Base-by-base conservation (phyloP, 2,888 invertebrate genomes). In the Trichopria drosophilae region DNA sequence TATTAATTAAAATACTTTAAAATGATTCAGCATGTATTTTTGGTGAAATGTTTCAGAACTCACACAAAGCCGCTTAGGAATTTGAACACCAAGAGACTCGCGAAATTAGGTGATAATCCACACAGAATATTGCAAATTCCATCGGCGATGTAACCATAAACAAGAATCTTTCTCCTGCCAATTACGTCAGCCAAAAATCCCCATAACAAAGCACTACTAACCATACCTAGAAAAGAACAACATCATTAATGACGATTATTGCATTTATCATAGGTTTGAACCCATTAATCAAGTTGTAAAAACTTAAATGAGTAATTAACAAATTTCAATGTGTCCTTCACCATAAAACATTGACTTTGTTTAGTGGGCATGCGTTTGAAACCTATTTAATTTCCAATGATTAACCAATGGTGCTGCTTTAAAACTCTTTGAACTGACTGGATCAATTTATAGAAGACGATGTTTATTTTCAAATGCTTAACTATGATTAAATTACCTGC, bases 121-220 rank as follows among this genome's bases (percentile, higher is more conserved):
- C 83, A 81, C 1, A 82, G 67, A 16, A 87, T 62, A 34, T 85
- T 85, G 60, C 85, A 82, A 32, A 86, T 59, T 0, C 81, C 83
- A 29, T 87, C 81, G 2, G 81, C 67, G 35, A 87, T 66, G 66
- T 83, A 86, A 0, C 89, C 88, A 66, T 81, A 81, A 6, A 85
- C 76, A 52, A 90, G 76, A 52, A 90, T 81, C 62, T 81, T 81
- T 53, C 80, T 81, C 39, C 90, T 78, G 5, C 90, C 90, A 51
- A 86, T 78, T 0, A 85, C 85, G 67, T 90, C 90, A 0, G 88
- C 85, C 6, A 89, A 72, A 67, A 84, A 89, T 0, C 90, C 90
- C 89, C 90, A 90, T 4, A 87, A 53, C 68, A 87, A 79, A 0
- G 87, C 88, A 40, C 88, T 88, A 0, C 81, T 79, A 46, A 88